Conservation (phyloP, 1,140 invertebrate genomes). For the Sitobion miscanthi region DNA sequence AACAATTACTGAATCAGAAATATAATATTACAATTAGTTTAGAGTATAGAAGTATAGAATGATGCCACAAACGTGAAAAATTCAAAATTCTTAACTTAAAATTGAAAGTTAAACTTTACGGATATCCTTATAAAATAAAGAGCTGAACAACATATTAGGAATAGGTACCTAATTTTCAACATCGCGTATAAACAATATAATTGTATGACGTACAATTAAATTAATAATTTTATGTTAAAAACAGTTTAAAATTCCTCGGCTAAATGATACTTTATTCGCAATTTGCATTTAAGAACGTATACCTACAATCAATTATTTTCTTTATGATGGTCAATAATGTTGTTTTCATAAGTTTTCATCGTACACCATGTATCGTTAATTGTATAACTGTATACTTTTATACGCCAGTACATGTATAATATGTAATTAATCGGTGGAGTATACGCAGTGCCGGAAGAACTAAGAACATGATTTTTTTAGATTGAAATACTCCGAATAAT, state of each 20-base stretch:
- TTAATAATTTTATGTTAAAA: no score
- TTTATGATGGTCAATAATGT: no score
- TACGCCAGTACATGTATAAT: background rate
- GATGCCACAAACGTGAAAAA: background rate
- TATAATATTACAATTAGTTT: background rate
- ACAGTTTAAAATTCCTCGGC: background rate
- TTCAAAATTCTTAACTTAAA: background rate
- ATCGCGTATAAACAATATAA: background rate
- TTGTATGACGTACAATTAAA: background rate
- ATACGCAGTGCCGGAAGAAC: no score
- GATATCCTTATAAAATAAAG: background rate
- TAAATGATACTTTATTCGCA: background rate
- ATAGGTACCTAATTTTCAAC: background rate
- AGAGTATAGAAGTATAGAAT: background rate
- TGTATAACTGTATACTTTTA: no score
- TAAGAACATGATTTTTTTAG: no score
- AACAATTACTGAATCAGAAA: no score
- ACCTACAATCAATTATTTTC: background rate
- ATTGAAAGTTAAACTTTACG: background rate
- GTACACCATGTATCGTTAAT: no score
- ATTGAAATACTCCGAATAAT: no score
- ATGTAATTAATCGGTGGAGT: no score
- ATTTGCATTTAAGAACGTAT: no score
- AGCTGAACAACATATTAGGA: background rate
- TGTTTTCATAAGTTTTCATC: no score